A percentile compares a stretch with the other conserved stretches of the same genome.
phyloP scores from a whole-genome alignment of 2,113 vertebrate species.

The Patagioenas fasciata region DNA sequence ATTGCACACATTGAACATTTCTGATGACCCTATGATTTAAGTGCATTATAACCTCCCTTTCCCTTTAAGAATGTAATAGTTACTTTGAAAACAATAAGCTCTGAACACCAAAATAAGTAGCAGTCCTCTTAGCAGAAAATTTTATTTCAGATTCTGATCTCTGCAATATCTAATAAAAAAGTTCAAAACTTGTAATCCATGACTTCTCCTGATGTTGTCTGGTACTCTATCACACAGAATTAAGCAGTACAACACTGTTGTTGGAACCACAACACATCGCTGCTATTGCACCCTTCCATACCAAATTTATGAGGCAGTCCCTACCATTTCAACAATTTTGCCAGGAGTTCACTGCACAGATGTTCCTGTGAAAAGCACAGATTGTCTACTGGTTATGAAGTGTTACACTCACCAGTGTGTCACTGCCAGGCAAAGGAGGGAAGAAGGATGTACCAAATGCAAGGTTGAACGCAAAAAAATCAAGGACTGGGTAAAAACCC shows the following conservation, averaged over 20 bases:
- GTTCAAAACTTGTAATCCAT: background rate
- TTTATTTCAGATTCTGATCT: background rate
- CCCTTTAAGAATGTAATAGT: background rate
- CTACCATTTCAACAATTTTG: background rate
- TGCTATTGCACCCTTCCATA: background rate
- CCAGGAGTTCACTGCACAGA: background rate
- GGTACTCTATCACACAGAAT: background rate
- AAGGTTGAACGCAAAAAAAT: background rate
- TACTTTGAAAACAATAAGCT: background rate
- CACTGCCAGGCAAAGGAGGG: background rate
- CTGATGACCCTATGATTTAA: background rate
- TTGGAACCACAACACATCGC: background rate
- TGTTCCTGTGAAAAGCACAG: background rate
- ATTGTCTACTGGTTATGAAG: background rate
- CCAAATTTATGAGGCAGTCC: background rate
- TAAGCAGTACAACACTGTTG: background rate
- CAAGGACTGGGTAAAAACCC: background rate
- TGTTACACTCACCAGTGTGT: background rate
- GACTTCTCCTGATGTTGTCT: background rate
- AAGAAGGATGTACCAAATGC: background rate
- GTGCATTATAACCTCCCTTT: background rate
- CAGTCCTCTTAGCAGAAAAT: background rate
- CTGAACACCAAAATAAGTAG: background rate
- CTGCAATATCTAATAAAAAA: background rate
- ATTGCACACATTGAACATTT: conserved; percentile 4